Conservation (phyloP, 2,113 vertebrate genomes). For the Phalacrocorax pelagicus region DNA sequence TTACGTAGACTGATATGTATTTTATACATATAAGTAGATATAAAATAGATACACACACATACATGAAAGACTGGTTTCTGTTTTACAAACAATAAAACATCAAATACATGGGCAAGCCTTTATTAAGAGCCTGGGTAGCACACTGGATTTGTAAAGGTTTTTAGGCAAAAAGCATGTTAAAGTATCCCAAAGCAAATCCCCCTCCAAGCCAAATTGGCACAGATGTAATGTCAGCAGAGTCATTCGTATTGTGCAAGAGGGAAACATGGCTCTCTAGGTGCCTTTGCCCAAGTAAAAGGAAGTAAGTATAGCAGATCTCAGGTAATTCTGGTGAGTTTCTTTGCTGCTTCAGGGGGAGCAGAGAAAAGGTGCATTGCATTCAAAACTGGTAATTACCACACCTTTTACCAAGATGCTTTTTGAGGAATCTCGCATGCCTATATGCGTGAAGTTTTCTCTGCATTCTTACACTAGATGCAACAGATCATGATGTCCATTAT, state of each 20-base stretch:
- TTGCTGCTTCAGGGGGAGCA: neutral
- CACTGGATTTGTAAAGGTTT: neutral
- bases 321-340: neutral
- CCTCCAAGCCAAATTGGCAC: neutral
- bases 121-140: neutral
- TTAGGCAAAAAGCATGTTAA: neutral
- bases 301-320: neutral
- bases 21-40: neutral
- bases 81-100: neutral
- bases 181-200: neutral
- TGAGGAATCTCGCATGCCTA: neutral
- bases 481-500: neutral
- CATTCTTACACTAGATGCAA: neutral
- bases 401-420: neutral
- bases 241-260: neutral
- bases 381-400: neutral
- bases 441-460: neutral
- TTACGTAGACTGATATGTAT: neutral
- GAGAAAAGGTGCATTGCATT: neutral
- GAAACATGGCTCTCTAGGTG: neutral
- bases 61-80: neutral
- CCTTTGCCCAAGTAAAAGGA: neutral
- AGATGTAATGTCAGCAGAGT: neutral
- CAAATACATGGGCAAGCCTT: neutral
- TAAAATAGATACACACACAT: neutral